Percentiles rank a stretch among this genome's conserved stretches.
These are phyloP conservation scores for Drosophila gunungcola DNA, from an alignment of 1,140 invertebrate genomes.

Conservation along the genomic window DNA sequence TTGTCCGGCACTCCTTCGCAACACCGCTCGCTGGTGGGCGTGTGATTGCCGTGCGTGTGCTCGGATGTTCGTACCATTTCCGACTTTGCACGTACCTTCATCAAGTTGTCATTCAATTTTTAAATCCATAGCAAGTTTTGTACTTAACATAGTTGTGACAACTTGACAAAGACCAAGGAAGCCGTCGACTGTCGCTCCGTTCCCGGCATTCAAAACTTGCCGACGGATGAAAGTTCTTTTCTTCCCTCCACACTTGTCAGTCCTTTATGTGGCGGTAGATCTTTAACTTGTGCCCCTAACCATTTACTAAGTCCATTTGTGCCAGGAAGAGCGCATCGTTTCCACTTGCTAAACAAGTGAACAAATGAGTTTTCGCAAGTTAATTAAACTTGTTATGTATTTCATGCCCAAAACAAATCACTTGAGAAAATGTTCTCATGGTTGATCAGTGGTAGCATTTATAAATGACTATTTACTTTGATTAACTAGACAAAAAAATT, in stretches of 20 bases:
- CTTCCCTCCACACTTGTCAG: slow-evolving; percentile 5
- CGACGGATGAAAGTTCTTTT: slow-evolving; percentile 35
- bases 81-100: slow-evolving; percentile 82
- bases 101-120: slow-evolving; percentile 84
- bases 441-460: background rate
- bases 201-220: slow-evolving; percentile 67
- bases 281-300: slow-evolving; percentile 16
- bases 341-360: slow-evolving; percentile 5
- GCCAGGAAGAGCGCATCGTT: slow-evolving; percentile 24
- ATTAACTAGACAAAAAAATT: background rate
- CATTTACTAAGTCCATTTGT: slow-evolving; percentile 4
- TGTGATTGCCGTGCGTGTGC: slow-evolving; percentile 46
- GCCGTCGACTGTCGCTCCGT: slow-evolving; percentile 55
- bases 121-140: slow-evolving; percentile 83
- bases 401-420: background rate
- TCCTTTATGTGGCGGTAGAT: slow-evolving; percentile 14
- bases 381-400: slow-evolving; percentile 26
- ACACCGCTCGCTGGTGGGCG: slow-evolving; percentile 13
- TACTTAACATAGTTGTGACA: slow-evolving; percentile 83
- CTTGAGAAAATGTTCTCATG: background rate
- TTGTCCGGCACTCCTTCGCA: slow-evolving; percentile 48
- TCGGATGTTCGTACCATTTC: slow-evolving; percentile 67
- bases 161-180: slow-evolving; percentile 76
- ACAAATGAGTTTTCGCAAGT: slow-evolving; percentile 17
- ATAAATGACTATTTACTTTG: background rate